Base-by-base conservation (phyloP, 2,113 vertebrate genomes). In the Jaculus jaculus region DNA sequence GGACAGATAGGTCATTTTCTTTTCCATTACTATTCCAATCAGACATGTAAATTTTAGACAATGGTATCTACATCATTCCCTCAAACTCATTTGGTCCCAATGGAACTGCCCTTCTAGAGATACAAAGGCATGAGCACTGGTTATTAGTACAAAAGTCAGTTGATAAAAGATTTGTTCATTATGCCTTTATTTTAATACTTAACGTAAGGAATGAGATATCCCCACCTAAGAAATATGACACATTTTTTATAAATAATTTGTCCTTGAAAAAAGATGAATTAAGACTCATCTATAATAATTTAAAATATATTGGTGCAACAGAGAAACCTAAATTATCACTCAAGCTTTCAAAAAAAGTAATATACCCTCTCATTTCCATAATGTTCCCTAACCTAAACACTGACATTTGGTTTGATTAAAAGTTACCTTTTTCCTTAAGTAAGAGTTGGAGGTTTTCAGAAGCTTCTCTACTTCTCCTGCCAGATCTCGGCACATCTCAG, bases 401-500 rank as follows among this genome's bases (percentile, higher is more conserved):
- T 89, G 47, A 94, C 7, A 93, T 68, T 84, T 85, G 2, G 9
- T 83, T 95, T 84, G 32, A 93, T 77, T 65, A 89, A 85, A 81
- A 94, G 60, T 89, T 98, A 99, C 99, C 98, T 99, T 99, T 99
- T 99, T 99, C 97, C 99, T 99, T 97, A 99, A 98, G 95, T 99
- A 99, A 89, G 99, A 99, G 97, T 99, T 99, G 72, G 99, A 99
- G 32, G 99, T 99, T 99, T 99, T 99, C 91, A 99, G 99, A 93
- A 99, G 99, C 97, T 99, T 99, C 98, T 99, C 99, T 90, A 99
- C 99, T 90, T 99, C 99, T 94, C 99, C 99, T 89, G 99, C 99
- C 94, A 99, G 98, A 96, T 99, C 99, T 97, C 99, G 99, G 97
- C 99, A 99, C 99, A 99, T 99, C 98, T 99, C 99, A 85, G 99